Evolutionary conservation across 2,888 invertebrate species (phyloP).

Genomic region (Thymelicus acteon): DNA sequence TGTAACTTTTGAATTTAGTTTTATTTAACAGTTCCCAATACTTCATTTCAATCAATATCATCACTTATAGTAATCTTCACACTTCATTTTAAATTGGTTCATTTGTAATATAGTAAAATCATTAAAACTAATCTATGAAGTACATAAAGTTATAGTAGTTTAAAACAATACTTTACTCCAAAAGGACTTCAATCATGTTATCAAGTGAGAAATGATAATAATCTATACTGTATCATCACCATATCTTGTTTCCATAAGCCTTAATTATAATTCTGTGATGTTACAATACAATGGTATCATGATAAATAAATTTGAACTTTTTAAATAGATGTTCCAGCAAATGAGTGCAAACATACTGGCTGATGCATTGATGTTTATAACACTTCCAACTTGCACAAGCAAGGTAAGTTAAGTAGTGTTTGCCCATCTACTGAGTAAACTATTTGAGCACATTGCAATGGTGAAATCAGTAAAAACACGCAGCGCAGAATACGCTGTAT

Average conservation of each 20-base stretch:
- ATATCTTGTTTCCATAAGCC: conserved; percentile 51
- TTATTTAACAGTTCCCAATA: too few relatives aligned
- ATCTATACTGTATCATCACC: conserved; percentile 43
- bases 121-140: too few relatives aligned
- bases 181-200: background rate
- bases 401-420: conserved; percentile 46
- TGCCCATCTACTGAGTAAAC: conserved; percentile 57
- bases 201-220: conserved; percentile 39
- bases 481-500: conserved; percentile 49
- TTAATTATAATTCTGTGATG: conserved; percentile 47
- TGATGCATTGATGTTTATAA: conserved; percentile 11
- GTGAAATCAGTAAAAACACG: conserved; percentile 73
- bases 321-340: conserved; percentile 45
- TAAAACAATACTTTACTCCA: too few relatives aligned
- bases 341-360: conserved; percentile 9
- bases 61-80: too few relatives aligned
- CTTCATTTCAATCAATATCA: too few relatives aligned
- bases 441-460: conserved; percentile 68
- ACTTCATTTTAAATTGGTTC: too few relatives aligned
- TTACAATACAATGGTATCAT: conserved; percentile 54
- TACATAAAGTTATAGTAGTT: too few relatives aligned
- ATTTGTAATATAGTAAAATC: too few relatives aligned
- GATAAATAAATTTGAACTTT: conserved; percentile 51
- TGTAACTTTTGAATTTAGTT: too few relatives aligned
- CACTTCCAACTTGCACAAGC: conserved; percentile 39